Evolutionary conservation across 1,140 invertebrate species (phyloP).

Genomic region (Yoshiicerus persimilis): DNA sequence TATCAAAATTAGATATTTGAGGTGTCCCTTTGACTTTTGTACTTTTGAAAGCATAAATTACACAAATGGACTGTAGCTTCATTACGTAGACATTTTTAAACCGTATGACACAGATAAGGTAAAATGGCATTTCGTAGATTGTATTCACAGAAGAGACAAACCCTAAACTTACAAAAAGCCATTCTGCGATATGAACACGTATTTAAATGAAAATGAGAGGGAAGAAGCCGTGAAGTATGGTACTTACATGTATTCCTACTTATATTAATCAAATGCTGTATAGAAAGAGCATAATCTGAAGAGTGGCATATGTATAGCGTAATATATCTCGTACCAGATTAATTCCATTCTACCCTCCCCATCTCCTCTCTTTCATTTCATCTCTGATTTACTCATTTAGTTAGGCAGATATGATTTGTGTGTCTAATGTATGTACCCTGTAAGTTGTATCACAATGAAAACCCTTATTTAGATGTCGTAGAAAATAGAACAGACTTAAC

Average conservation of each 20-base stretch:
- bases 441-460: background rate
- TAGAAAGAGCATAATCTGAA: background rate
- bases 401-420: background rate
- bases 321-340: background rate
- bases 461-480: background rate
- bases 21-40: no score
- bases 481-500: background rate
- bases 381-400: constrained; percentile 5
- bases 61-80: no score
- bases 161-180: background rate
- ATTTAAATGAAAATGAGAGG: background rate
- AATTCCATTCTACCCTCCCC: background rate
- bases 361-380: background rate
- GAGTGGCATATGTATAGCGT: background rate
- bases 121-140: no score
- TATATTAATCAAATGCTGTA: no score
- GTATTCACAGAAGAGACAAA: no score
- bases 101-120: no score
- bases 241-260: background rate
- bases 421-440: background rate
- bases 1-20: no score
- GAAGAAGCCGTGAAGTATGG: no score
- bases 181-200: background rate
- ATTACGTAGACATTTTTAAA: no score
- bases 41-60: no score